Evolutionary conservation across 2,888 invertebrate genomes (phyloP).

Genomic region (Pomacea canaliculata): DNA sequence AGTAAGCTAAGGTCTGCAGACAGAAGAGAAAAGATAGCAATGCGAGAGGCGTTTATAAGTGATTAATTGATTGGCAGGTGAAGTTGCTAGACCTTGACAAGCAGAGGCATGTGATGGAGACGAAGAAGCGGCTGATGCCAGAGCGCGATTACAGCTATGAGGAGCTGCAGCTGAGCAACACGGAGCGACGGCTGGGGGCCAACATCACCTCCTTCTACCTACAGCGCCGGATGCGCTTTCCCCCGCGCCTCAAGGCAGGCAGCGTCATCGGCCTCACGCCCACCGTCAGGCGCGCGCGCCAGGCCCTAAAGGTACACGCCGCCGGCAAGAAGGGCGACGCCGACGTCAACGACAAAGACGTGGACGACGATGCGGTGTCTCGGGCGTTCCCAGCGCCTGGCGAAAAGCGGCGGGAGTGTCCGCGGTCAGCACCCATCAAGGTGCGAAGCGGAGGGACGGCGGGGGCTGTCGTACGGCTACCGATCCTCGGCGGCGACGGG

Average conservation of each 20-base stretch:
- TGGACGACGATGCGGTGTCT: constrained; percentile 15
- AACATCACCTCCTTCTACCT: constrained; percentile 52
- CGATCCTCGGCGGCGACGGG: constrained; percentile 8
- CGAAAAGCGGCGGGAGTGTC: not conserved
- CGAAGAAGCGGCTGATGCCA: constrained; percentile 54
- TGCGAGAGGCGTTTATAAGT: too few relatives aligned
- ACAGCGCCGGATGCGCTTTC: constrained; percentile 48
- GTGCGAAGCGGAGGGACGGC: too few relatives aligned
- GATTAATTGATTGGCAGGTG: constrained; percentile 14
- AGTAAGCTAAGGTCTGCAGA: too few relatives aligned
- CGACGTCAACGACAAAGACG: not conserved
- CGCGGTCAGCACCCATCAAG: not conserved
- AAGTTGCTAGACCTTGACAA: constrained; percentile 59
- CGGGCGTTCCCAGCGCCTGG: not conserved
- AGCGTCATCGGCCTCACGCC: constrained; percentile 51
- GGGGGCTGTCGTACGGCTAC: constrained; percentile 7
- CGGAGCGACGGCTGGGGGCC: constrained; percentile 52
- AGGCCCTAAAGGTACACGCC: constrained; percentile 43
- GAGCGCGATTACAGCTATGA: constrained; percentile 58
- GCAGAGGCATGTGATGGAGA: constrained; percentile 53
- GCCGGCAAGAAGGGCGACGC: constrained; percentile 18
- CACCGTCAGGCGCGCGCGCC: constrained; percentile 50
- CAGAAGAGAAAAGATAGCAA: too few relatives aligned
- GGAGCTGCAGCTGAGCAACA: constrained; percentile 46
- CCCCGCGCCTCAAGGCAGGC: constrained; percentile 45